A percentile compares a stretch with the other conserved stretches of the same genome.
phyloP scores from a whole-genome alignment of 2,113 vertebrate species.

The Microcebus ravelobensis region DNA sequence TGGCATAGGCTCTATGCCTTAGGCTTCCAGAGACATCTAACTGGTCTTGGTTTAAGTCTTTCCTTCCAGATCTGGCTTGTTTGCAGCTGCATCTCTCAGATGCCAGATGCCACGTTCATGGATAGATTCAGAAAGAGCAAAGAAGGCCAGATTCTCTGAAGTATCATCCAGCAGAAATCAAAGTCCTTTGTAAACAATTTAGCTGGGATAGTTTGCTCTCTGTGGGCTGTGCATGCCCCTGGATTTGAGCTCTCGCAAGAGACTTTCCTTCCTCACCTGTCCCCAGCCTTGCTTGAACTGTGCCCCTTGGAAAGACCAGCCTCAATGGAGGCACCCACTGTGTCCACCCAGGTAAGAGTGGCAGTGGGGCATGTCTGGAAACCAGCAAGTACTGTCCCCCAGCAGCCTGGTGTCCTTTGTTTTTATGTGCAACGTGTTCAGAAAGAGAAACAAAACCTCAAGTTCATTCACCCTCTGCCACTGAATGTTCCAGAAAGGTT shows the following conservation, averaged over 20 bases:
- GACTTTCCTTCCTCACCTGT: background rate
- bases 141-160: background rate
- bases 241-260: background rate
- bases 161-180: background rate
- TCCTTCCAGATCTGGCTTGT: background rate
- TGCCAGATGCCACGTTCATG: background rate
- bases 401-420: conserved; percentile 71
- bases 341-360: conserved; percentile 77
- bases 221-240: background rate
- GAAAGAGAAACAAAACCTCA: conserved; percentile 35
- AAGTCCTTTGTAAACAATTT: background rate
- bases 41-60: background rate
- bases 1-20: background rate
- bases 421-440: conserved; percentile 51
- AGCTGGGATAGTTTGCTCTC: background rate
- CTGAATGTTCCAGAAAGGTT: background rate
- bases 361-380: conserved; percentile 79
- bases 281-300: conserved; percentile 29
- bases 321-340: conserved; percentile 76
- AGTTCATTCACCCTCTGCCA: conserved; percentile 32
- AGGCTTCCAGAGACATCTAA: background rate
- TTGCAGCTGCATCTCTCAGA: background rate
- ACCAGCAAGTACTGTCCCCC: conserved; percentile 73
- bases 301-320: background rate
- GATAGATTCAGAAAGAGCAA: background rate